Evolutionary conservation across 2,888 invertebrate species (phyloP), one percentile per base, ranked within the genome.

Genomic region (Reticulitermes lucifugus): DNA sequence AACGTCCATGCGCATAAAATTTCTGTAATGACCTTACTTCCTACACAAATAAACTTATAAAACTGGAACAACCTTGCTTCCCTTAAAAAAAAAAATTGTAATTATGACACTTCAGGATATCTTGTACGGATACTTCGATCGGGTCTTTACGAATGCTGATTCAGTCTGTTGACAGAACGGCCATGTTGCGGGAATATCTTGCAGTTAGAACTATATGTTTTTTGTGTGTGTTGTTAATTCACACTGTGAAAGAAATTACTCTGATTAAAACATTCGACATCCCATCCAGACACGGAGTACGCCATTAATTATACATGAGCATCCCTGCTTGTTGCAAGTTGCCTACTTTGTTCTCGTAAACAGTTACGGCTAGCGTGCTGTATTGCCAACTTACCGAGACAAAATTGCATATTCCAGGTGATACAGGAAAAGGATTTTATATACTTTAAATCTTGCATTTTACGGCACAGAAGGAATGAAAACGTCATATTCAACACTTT

Each of bases 251-350:
- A 65, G 65, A 59, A 59, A 59, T 7, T 65, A n/a, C 25, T 65
- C n/a, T 65, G n/a, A 55, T n/a, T 3, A 75, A 89, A 87, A 60
- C 88, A 35, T 88, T 89, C 79, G 87, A 89, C 46, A 80, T 90
- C 22, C 90, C 90, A 65, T 43, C 75, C 35, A 43, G 85, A 43
- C 73, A 87, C 84, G 87, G 88, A 1, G 22, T 25, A 14, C 89
- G 87, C 91, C 91, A 21, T 6, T 90, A 35, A 84, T 91, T 18
- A 90, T 90, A 6, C 90, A 91, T 86, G 88, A 90, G 0, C 89
- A 90, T 87, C 88, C 89, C 79, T 90, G 90, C 90, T 89, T 88
- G 88, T 51, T 81, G 10, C 10, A 60, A n/a, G 82, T n/a, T 79
- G 51, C 43, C 35, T 4, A 29, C 46, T 73, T 73, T 41, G 22